A percentile compares a stretch with the other conserved stretches of the same genome.
Evolutionary conservation across 2,113 vertebrate species (phyloP).

Genomic region (Nibea albiflora): DNA sequence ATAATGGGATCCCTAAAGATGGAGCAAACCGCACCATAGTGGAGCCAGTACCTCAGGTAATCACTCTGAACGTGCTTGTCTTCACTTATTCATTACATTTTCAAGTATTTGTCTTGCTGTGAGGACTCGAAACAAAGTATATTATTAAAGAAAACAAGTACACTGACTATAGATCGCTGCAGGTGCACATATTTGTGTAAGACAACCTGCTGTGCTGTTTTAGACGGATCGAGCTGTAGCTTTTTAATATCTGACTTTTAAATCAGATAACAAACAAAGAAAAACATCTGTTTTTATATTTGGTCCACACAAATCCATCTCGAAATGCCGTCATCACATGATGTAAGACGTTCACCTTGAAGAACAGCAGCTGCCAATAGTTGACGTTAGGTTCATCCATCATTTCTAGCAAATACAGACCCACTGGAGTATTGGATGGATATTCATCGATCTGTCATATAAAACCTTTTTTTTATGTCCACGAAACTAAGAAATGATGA

Average conservation of each 20-base stretch:
- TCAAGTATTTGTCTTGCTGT: background rate
- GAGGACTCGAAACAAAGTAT: background rate
- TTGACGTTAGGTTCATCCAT: background rate
- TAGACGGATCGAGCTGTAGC: background rate
- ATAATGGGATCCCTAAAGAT: constrained; percentile 60
- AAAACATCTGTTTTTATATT: background rate
- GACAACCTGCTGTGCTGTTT: background rate
- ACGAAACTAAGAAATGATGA: background rate
- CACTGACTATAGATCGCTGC: background rate
- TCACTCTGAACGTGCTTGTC: background rate
- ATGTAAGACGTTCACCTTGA: background rate
- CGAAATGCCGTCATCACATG: background rate
- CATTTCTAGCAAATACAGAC: background rate
- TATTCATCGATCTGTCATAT: background rate
- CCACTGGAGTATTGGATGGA: background rate
- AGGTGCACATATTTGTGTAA: background rate
- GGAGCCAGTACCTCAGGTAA: constrained; percentile 78
- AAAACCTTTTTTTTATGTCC: background rate
- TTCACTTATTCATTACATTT: background rate
- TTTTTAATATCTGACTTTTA: background rate
- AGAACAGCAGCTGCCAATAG: background rate
- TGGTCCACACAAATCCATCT: background rate
- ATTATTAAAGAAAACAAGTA: background rate
- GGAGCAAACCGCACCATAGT: constrained; percentile 21
- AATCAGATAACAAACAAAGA: background rate